A percentile compares a stretch with the other conserved stretches of the same genome.
Evolutionary conservation across 2,888 invertebrate genomes (phyloP).

Genomic region (Coremacera marginata): DNA sequence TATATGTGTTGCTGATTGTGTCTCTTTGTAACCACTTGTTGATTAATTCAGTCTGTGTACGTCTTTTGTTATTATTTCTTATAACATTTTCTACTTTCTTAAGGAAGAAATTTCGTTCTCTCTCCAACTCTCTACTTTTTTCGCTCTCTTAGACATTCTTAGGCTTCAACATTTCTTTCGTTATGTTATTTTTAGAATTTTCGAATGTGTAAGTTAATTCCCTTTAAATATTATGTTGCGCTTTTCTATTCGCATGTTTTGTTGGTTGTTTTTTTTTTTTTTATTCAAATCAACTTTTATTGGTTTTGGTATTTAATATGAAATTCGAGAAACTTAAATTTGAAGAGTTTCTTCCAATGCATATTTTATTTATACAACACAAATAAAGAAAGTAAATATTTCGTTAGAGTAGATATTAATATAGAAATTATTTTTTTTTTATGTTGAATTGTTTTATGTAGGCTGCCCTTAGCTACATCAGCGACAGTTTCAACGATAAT

Average conservation of each 20-base stretch:
- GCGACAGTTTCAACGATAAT: no score
- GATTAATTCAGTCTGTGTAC: neutral
- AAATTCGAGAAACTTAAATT: neutral
- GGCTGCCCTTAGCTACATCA: no score
- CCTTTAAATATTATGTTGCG: no score
- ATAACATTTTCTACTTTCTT: neutral
- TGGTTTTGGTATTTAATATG: neutral
- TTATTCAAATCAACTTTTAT: no score
- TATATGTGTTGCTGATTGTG: conserved; percentile 53
- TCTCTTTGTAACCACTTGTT: conserved; percentile 13
- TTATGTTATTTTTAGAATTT: neutral
- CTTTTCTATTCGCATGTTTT: no score
- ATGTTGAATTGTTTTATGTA: no score
- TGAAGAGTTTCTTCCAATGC: neutral
- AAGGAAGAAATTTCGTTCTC: neutral
- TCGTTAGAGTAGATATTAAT: no score
- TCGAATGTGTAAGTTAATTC: no score
- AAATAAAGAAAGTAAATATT: neutral
- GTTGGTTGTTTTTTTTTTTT: no score
- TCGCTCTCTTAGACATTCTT: neutral
- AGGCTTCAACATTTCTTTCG: neutral
- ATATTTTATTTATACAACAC: neutral
- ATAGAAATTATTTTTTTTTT: no score
- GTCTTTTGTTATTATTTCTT: conserved; percentile 47
- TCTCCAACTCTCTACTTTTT: neutral